Conservation (phyloP, 1,140 invertebrate genomes). For the Periplaneta americana region DNA sequence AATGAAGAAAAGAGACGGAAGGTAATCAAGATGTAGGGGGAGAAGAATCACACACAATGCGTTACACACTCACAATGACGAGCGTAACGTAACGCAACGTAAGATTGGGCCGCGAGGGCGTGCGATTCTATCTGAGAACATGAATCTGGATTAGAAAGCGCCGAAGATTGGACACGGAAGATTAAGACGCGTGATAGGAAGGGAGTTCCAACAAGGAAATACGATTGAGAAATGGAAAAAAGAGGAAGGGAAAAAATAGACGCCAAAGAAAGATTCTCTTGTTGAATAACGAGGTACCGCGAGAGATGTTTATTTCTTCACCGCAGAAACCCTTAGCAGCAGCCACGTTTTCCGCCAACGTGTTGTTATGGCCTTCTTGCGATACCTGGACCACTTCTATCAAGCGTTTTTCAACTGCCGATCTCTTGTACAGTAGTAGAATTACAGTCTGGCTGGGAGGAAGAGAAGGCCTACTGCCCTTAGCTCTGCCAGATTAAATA, state of each 20-base stretch:
- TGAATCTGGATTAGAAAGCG: not conserved
- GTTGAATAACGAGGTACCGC: not conserved
- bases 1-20: conserved; percentile 1
- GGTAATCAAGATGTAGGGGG: not conserved
- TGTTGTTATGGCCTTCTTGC: no score
- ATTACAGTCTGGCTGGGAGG: no score
- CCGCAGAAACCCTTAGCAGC: not conserved
- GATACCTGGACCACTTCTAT: no score
- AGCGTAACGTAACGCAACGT: not conserved
- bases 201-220: not conserved
- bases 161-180: conserved; percentile 6
- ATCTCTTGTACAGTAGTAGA: no score
- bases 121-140: not conserved
- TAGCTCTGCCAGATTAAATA: no score
- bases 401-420: no score
- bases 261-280: not conserved
- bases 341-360: no score
- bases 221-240: not conserved
- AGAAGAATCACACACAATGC: not conserved
- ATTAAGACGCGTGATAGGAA: not conserved
- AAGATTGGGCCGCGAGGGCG: no score
- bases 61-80: not conserved
- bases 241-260: not conserved
- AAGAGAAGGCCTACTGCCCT: no score
- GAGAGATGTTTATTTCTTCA: not conserved